Conservation (phyloP, 2,113 vertebrate species). For the Oryzias curvinotus region DNA sequence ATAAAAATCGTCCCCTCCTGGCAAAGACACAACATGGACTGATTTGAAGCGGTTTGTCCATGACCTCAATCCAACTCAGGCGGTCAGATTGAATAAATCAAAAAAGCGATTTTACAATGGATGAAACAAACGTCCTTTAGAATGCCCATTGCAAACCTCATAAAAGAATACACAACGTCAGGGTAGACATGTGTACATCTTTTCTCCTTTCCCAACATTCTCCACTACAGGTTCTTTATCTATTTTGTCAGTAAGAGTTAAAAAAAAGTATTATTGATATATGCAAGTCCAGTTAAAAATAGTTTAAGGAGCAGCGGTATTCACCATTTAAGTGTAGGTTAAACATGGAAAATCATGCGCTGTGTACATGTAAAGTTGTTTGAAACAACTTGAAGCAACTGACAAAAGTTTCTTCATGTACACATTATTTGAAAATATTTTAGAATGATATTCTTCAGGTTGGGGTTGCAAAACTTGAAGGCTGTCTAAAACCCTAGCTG, state of each 20-base stretch:
- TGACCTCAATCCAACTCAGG: constrained; percentile 82
- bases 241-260: neutral
- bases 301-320: constrained; percentile 37
- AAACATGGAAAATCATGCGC: constrained; percentile 80
- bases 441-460: constrained; percentile 91
- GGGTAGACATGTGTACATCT: constrained; percentile 58
- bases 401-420: constrained; percentile 90
- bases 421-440: constrained; percentile 86
- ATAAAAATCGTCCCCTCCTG: neutral
- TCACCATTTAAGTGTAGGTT: constrained; percentile 22
- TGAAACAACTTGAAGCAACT: constrained; percentile 84
- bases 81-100: constrained; percentile 56
- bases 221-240: constrained; percentile 45
- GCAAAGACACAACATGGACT: constrained; percentile 74
- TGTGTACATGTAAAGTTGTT: constrained; percentile 89
- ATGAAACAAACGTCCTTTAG: constrained; percentile 2
- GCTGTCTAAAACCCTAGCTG: constrained; percentile 4
- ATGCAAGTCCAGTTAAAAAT: neutral
- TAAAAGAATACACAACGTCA: constrained; percentile 69
- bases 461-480: constrained; percentile 22
- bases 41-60: constrained; percentile 80
- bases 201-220: constrained; percentile 28
- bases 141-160: constrained; percentile 76
- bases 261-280: no score
- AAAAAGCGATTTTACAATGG: constrained; percentile 72